phyloP scores from a whole-genome alignment of 2,797 vertebrate species.

The Synaphobranchus kaupii region DNA sequence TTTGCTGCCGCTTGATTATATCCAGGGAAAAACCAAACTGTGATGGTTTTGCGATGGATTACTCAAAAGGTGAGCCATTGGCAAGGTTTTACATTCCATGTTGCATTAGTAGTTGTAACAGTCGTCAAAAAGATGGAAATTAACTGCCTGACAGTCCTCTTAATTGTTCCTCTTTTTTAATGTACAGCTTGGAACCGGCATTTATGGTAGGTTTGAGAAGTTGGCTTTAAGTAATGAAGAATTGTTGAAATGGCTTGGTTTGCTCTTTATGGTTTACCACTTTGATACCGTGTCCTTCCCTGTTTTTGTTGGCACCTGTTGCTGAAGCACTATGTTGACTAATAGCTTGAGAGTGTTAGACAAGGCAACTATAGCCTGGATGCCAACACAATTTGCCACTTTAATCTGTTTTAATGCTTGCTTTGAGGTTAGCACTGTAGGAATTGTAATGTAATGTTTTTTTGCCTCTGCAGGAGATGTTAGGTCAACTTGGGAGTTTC shows the following conservation, averaged over 20 bases:
- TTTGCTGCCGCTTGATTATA: background rate
- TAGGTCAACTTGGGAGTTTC: background rate
- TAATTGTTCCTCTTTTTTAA: background rate
- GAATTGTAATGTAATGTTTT: background rate
- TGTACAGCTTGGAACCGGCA: background rate
- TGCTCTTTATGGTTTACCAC: background rate
- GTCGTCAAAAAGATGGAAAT: background rate
- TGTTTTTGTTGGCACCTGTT: background rate
- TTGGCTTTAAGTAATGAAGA: background rate
- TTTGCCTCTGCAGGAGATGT: background rate
- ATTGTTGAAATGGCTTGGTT: background rate
- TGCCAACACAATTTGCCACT: background rate
- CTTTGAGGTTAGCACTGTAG: background rate
- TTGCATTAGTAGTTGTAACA: background rate
- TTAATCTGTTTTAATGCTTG: conserved; percentile 1
- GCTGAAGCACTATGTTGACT: background rate
- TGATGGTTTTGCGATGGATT: background rate
- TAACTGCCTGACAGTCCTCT: background rate
- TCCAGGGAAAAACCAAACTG: background rate
- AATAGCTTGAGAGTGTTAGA: background rate
- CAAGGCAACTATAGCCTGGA: background rate
- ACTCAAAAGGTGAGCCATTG: background rate
- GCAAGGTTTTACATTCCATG: background rate
- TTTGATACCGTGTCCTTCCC: background rate
- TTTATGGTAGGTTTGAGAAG: background rate